Base-by-base conservation (phyloP, 2,113 vertebrate genomes). In the Clarias gariepinus region DNA sequence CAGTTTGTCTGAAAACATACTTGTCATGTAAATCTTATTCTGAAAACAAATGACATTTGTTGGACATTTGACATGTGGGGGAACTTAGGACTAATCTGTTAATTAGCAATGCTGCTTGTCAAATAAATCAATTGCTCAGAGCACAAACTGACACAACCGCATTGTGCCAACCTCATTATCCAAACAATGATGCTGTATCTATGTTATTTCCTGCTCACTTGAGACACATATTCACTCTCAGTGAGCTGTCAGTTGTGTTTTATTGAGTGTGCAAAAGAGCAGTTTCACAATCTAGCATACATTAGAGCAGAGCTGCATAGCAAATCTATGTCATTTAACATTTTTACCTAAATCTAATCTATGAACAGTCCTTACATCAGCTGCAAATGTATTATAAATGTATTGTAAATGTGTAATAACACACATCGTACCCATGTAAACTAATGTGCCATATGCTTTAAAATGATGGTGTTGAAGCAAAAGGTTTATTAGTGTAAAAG, bases 401-500 rank as follows among this genome's bases (percentile, higher is more conserved):
- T 86, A 52, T 74, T 63, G 41, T 74, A 81, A 82, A 74, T 53
- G 58, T 64, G 85, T 82, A 63, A 23, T 64, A 85, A 80, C 61
- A 36, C 60, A n/a, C 53, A 30, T 82, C n/a, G 41, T 74, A 23
- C 30, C 33, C 4, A 68, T 64, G 30, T n/a, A 19, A 61, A 12
- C 61, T 58, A 41, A 58, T 41, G 18, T 25, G 23, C 53, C 57
- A 7, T 28, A 60, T 71, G 64, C 66, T 73, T 73, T 74, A 74
- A 86, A 86, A 80, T 66, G 57, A 52, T 60, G 66, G 21, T 10
- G 66, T 74, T 73, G 16, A 64, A 83, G 81, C 41, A 61, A 66
- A 83, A 58, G 77, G 47, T 85, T 83, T 83, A 86, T 89, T 89
- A 88, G 85, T 69, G 25, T 80, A 47, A 81, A 84, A 82, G 79